Evolutionary conservation across 2,797 vertebrate species (phyloP).

Genomic region (Bovichtus diacanthus): DNA sequence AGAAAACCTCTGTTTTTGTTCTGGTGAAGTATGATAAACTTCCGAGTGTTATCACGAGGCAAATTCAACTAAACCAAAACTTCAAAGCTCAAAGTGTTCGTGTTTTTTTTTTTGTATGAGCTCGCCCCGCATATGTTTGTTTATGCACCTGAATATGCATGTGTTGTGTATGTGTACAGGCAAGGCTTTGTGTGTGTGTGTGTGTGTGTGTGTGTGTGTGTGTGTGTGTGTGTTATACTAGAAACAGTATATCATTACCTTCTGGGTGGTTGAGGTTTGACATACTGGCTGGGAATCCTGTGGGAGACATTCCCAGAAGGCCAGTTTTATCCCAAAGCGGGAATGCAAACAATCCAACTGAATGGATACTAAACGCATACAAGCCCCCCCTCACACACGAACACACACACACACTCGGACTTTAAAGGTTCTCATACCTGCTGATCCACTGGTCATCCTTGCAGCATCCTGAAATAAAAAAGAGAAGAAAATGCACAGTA

Average conservation of each 20-base stretch:
- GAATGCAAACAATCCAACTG: conserved; percentile 71
- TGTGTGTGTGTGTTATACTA: conserved; percentile 40
- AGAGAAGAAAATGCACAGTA: conserved; percentile 43
- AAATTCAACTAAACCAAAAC: conserved; percentile 17
- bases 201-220: conserved; percentile 15
- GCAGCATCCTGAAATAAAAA: conserved; percentile 67
- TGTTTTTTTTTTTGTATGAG: conserved; percentile 35
- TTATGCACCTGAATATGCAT: conserved; percentile 41
- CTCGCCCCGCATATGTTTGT: conserved; percentile 38
- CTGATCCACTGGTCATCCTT: conserved; percentile 71
- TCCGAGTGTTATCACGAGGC: conserved; percentile 21
- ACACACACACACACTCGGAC: conserved; percentile 3
- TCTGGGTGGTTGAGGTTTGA: conserved; percentile 73
- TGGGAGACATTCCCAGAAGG: conserved; percentile 79
- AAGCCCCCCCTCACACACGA: not conserved
- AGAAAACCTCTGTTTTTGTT: conserved; percentile 10
- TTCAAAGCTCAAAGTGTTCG: conserved; percentile 33
- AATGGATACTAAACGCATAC: conserved; percentile 40
- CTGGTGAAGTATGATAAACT: not conserved
- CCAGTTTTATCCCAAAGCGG: conserved; percentile 72
- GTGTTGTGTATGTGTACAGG: conserved; percentile 29
- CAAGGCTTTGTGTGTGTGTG: not conserved
- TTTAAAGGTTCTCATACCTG: conserved; percentile 73
- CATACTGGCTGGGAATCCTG: conserved; percentile 62
- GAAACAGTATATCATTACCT: conserved; percentile 71